Percentiles rank a stretch among this genome's conserved stretches.
These are phyloP conservation scores for Campoletis raptor DNA, from an alignment of 2,888 invertebrate genomes.

Conservation along the genomic window DNA sequence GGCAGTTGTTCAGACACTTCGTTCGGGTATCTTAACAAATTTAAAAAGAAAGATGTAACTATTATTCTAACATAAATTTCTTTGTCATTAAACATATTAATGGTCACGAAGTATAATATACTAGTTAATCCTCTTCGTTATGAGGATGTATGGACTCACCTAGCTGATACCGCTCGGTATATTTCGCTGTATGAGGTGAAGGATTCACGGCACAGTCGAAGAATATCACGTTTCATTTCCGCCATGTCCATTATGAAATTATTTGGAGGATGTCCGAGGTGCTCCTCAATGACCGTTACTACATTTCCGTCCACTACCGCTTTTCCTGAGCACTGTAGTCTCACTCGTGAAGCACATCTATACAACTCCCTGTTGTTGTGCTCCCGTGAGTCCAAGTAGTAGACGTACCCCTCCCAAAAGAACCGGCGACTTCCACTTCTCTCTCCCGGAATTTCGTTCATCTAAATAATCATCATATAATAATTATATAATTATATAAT, in stretches of 20 bases:
- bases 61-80: background rate
- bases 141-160: conserved; percentile 23
- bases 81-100: background rate
- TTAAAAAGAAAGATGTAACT: background rate
- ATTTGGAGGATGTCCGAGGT: conserved; percentile 23
- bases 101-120: background rate
- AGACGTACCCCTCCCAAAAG: conserved; percentile 2
- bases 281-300: background rate
- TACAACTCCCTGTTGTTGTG: background rate
- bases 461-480: background rate
- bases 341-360: conserved; percentile 23
- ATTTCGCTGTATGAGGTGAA: background rate
- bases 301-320: background rate
- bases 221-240: conserved; percentile 21
- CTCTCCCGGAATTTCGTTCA: conserved; percentile 33
- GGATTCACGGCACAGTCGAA: conserved; percentile 9
- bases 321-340: conserved; percentile 5
- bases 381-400: conserved; percentile 22
- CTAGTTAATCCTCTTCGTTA: background rate
- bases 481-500: too few species aligned
- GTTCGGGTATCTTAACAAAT: background rate
- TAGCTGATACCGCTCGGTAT: conserved; percentile 27
- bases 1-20: background rate
- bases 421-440: conserved; percentile 7
- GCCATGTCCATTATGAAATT: conserved; percentile 17